phyloP scores from a whole-genome alignment of 2,888 invertebrate genomes.

The Agrotis segetum region DNA sequence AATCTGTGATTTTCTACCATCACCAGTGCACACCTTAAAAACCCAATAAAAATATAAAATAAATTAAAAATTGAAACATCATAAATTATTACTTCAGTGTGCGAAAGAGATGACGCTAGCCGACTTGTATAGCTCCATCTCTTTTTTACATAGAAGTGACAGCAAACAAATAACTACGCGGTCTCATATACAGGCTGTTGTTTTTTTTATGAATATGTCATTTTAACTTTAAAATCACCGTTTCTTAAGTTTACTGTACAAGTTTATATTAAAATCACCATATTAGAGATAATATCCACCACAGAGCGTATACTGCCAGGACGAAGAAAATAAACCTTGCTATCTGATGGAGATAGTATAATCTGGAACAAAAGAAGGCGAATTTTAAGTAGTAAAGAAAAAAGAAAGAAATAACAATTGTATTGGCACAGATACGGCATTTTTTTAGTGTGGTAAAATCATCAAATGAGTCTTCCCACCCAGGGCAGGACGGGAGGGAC shows the following conservation, averaged over 20 bases:
- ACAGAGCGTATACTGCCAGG: conserved; percentile 81
- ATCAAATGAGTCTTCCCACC: too few relatives aligned
- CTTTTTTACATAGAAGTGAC: too few relatives aligned
- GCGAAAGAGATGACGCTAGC: too few relatives aligned
- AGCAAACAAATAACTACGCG: background rate
- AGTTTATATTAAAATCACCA: conserved; percentile 63
- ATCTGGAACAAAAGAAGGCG: conserved; percentile 86
- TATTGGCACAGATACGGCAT: too few relatives aligned
- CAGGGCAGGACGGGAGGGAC: too few relatives aligned
- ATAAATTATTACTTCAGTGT: too few relatives aligned
- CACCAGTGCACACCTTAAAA: conserved; percentile 8
- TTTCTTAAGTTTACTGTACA: conserved; percentile 41
- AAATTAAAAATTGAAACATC: too few relatives aligned
- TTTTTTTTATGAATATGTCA: background rate
- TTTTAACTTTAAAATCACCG: conserved; percentile 43
- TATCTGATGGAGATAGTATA: conserved; percentile 89
- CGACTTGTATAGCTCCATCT: too few relatives aligned
- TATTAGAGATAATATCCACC: conserved; percentile 79
- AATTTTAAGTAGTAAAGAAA: too few relatives aligned
- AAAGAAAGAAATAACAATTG: too few relatives aligned
- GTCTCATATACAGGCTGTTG: conserved; percentile 16
- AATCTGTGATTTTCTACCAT: background rate
- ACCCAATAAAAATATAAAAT: background rate
- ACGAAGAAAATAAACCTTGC: conserved; percentile 79
- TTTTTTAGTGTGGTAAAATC: too few relatives aligned